A percentile compares a stretch with the other conserved stretches of the same genome.
Conservation (phyloP, 2,113 vertebrate genomes). For the Seriola dumerili region DNA sequence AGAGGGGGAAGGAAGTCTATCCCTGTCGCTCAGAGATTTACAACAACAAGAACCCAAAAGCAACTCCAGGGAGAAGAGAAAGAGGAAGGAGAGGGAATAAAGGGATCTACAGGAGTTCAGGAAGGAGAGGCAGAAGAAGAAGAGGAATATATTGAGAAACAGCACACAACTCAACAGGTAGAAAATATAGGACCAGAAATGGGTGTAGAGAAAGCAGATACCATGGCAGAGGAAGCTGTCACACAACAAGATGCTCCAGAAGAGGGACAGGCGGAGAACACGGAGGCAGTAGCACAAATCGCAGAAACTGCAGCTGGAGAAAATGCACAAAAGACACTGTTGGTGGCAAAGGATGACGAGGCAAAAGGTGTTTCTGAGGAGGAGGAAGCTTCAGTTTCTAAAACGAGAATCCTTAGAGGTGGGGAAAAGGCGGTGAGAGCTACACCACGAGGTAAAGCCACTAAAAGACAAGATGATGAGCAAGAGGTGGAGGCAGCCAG, state of each 20-base stretch:
- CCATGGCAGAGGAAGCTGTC: background rate
- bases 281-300: background rate
- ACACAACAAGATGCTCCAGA: background rate
- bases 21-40: too few relatives aligned
- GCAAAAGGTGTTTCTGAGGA: background rate
- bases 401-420: slow-evolving; percentile 21
- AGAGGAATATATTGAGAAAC: slow-evolving; percentile 4
- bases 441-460: slow-evolving; percentile 17
- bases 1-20: slow-evolving; percentile 28
- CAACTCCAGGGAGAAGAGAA: too few relatives aligned
- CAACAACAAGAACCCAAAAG: too few relatives aligned
- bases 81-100: background rate
- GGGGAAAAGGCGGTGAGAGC: background rate
- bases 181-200: background rate
- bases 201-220: background rate
- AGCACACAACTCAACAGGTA: background rate
- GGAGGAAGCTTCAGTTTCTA: slow-evolving; percentile 11
- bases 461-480: background rate
- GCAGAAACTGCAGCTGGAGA: background rate
- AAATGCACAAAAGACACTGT: background rate
- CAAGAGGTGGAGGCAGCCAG: background rate
- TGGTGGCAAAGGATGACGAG: background rate
- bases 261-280: background rate
- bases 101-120: background rate
- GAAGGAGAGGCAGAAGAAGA: slow-evolving; percentile 2